These are phyloP conservation scores for Tenrec ecaudatus DNA, from an alignment of 2,113 vertebrate species.

Conservation along the genomic window DNA sequence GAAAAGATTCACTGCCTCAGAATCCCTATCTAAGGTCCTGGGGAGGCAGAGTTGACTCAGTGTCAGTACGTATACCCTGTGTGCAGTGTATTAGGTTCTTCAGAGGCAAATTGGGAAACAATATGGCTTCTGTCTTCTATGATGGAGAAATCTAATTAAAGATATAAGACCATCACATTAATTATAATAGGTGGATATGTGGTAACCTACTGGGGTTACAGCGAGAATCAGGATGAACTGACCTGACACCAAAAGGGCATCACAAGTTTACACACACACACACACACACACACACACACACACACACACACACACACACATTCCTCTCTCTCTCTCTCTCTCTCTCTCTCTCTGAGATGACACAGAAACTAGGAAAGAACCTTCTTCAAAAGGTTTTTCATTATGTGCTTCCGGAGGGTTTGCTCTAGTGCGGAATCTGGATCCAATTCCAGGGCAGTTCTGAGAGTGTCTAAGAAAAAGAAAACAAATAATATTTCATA, in stretches of 20 bases:
- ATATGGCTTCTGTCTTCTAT: constrained; percentile 22
- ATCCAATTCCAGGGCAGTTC: constrained; percentile 71
- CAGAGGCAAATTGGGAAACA: constrained; percentile 33
- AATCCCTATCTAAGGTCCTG: too few relatives aligned
- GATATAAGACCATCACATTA: background rate
- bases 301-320: too few relatives aligned
- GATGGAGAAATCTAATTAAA: constrained; percentile 39
- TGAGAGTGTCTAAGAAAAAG: constrained; percentile 67
- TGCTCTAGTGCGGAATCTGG: constrained; percentile 71
- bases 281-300: too few relatives aligned
- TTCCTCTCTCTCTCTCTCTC: too few relatives aligned
- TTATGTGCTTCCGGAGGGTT: constrained; percentile 73
- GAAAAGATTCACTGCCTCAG: too few relatives aligned
- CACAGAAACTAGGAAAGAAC: constrained; percentile 64
- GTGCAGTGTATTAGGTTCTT: background rate
- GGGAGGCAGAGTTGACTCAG: too few relatives aligned
- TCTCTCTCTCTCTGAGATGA: background rate
- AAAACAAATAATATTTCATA: constrained; percentile 48
- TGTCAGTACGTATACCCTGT: background rate
- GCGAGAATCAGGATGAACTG: background rate
- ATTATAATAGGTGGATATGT: background rate
- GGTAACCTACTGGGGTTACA: background rate
- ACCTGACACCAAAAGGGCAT: background rate
- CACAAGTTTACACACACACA: constrained; percentile 4
- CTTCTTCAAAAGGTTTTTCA: constrained; percentile 81